Base-by-base conservation (phyloP, 2,113 vertebrate genomes). In the Cynocephalus volans region DNA sequence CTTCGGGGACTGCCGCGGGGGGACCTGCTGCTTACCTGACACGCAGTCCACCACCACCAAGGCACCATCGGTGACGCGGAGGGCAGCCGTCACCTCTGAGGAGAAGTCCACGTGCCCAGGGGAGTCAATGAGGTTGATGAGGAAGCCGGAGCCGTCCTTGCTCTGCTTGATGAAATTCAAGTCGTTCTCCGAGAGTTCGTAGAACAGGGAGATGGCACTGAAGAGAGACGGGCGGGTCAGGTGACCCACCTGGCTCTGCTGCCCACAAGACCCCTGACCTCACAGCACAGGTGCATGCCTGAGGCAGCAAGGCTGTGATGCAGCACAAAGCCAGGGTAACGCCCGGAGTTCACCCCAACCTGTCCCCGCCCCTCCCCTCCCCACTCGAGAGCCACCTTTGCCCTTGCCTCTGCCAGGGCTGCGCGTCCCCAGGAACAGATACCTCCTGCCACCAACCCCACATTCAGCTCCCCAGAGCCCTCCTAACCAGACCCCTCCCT, bases 21-120 rank as follows among this genome's bases (percentile, higher is more conserved):
- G 18, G n/a, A n/a, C 26, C 45, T 6, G 0, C 2, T 1, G 0
- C 99, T 99, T 98, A 99, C 99, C 99, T 26, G 99, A 99, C 12
- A 99, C 99, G 0, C 99, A 99, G 97, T 99, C 99, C 26, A 99
- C 99, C 0, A 99, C 99, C 7, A 99, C 99, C 95, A 99, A 98
- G 75, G 99, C 99, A 28, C 99, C 99, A 0, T 99, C 99, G 0
- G 99, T 99, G 97, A 99, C 99, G 24, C 99, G 99, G 67, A 99
- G 99, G 14, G 99, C 99, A 24, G 99, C 99, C 0, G 99, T 99
- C 95, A 99, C 99, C 98, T 99, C 99, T 0, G 99, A 99, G 13
- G 99, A 99, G 98, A 99, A 99, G 97, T 99, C 99, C 4, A 99
- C 99, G 0, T 99, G 99, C 6, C 99, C 99, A 0, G 99, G 99